phyloP scores from a whole-genome alignment of 2,888 invertebrate genomes.

The Leucophenga montana region DNA sequence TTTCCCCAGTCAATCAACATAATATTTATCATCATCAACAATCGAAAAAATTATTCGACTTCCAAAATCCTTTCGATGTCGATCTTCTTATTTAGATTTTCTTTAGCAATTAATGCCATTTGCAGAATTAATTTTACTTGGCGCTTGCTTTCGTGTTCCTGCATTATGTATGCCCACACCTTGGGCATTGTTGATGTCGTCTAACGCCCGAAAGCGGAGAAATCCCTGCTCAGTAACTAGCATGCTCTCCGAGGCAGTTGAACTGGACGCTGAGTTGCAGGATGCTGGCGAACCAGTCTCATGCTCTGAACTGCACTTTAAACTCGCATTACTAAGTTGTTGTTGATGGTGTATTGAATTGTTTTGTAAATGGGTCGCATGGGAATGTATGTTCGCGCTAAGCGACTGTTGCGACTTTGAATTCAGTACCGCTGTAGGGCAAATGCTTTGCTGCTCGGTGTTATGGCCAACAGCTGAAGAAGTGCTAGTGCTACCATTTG shows the following conservation, averaged over 20 bases:
- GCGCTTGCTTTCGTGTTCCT: slow-evolving; percentile 48
- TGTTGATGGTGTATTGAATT: slow-evolving; percentile 30
- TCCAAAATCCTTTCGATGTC: background rate
- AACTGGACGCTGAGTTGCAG: slow-evolving; percentile 34
- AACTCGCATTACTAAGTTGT: slow-evolving; percentile 59
- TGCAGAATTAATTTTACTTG: slow-evolving; percentile 21
- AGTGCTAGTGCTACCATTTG: slow-evolving; percentile 43
- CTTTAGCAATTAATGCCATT: slow-evolving; percentile 47
- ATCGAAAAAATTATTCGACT: slow-evolving; percentile 3
- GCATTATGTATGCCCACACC: slow-evolving; percentile 60
- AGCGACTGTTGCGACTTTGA: slow-evolving; percentile 22
- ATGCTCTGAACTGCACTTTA: slow-evolving; percentile 26
- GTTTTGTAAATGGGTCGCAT: slow-evolving; percentile 44
- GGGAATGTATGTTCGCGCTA: slow-evolving; percentile 30
- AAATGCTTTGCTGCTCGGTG: slow-evolving; percentile 27
- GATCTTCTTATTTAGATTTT: slow-evolving; percentile 3
- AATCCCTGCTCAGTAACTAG: slow-evolving; percentile 93
- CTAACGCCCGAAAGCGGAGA: slow-evolving; percentile 86
- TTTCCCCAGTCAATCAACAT: background rate
- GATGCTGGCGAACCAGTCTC: slow-evolving; percentile 41
- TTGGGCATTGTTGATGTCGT: slow-evolving; percentile 68
- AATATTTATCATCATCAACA: slow-evolving; percentile 8
- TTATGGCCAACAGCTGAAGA: slow-evolving; percentile 17
- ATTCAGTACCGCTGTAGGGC: no score
- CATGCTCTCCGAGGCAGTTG: slow-evolving; percentile 79